Conservation (phyloP, 2,113 vertebrate species). For the Papio anubis region DNA sequence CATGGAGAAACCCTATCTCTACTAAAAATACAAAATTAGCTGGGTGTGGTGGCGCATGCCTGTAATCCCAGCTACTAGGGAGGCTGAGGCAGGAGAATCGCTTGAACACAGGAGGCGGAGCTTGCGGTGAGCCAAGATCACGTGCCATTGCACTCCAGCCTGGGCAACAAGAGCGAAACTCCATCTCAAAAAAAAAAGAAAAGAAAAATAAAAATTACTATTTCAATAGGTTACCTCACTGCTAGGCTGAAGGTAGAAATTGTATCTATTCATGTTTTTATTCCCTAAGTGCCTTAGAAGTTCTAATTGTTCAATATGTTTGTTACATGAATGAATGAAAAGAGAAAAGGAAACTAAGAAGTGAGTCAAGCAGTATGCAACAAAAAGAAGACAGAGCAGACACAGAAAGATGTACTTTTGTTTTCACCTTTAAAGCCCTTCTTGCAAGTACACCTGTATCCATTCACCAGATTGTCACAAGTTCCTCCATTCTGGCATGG, state of each 20-base stretch:
- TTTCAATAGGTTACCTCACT: not conserved
- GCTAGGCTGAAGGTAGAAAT: not conserved
- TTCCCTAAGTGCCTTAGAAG: not conserved
- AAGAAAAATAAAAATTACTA: not conserved
- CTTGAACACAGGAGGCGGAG: too few species aligned
- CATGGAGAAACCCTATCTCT: too few species aligned
- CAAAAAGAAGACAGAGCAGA: not conserved
- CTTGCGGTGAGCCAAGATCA: too few species aligned
- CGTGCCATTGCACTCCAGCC: too few species aligned
- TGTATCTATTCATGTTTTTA: not conserved
- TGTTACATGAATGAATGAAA: not conserved
- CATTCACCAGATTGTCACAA: slow-evolving; percentile 90
- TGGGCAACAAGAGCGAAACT: too few species aligned
- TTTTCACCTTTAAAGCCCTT: slow-evolving; percentile 91
- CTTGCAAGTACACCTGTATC: slow-evolving; percentile 90
- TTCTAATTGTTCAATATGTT: not conserved
- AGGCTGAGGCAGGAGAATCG: too few species aligned
- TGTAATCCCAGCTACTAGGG: too few species aligned
- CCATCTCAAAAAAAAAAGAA: too few species aligned
- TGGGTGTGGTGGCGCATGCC: too few species aligned
- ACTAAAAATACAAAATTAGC: too few species aligned
- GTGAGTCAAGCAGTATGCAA: not conserved
- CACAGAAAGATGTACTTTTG: not conserved
- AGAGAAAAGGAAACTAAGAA: not conserved
- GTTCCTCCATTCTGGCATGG: slow-evolving; percentile 91